These are phyloP conservation scores for Andrena fulva DNA, from an alignment of 2,888 invertebrate genomes.

Conservation along the genomic window DNA sequence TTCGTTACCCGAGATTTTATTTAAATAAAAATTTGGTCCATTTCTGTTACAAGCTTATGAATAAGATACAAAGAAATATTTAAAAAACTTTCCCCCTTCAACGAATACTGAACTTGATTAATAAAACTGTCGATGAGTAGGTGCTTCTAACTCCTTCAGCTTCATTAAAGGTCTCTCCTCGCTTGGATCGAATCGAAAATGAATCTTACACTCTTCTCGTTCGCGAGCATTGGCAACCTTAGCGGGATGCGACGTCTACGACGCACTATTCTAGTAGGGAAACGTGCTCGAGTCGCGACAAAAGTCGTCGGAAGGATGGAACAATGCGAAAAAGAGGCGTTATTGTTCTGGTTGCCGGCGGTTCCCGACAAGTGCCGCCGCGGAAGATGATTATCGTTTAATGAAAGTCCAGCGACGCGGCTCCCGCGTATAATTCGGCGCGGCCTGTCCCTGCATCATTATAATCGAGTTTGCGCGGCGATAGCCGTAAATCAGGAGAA, in stretches of 20 bases:
- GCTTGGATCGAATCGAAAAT: not conserved
- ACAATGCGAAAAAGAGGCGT: constrained; percentile 27
- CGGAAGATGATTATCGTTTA: constrained; percentile 70
- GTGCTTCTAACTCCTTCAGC: too few relatives aligned
- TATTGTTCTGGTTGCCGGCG: constrained; percentile 14
- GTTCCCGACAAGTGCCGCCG: constrained; percentile 21
- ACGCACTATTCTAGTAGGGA: not conserved
- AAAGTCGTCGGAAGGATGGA: constrained; percentile 9
- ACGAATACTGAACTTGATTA: too few relatives aligned
- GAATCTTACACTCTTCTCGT: not conserved
- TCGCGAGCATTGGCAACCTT: not conserved
- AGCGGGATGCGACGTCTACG: not conserved
- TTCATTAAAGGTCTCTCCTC: too few relatives aligned
- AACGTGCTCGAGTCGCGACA: constrained; percentile 29
- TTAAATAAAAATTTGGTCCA: too few relatives aligned
- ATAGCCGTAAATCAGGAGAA: constrained; percentile 78
- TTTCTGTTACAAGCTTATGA: too few relatives aligned
- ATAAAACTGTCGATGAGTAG: too few relatives aligned
- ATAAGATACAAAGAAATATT: too few relatives aligned
- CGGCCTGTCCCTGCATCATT: constrained; percentile 74
- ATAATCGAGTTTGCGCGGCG: constrained; percentile 76
- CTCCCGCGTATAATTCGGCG: constrained; percentile 67
- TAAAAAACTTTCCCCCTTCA: too few relatives aligned
- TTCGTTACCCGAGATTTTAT: too few relatives aligned
- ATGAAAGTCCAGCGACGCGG: constrained; percentile 64